Conservation (phyloP, 92 coral and sea anemone genomes). For the Epizoanthus ramosus region DNA sequence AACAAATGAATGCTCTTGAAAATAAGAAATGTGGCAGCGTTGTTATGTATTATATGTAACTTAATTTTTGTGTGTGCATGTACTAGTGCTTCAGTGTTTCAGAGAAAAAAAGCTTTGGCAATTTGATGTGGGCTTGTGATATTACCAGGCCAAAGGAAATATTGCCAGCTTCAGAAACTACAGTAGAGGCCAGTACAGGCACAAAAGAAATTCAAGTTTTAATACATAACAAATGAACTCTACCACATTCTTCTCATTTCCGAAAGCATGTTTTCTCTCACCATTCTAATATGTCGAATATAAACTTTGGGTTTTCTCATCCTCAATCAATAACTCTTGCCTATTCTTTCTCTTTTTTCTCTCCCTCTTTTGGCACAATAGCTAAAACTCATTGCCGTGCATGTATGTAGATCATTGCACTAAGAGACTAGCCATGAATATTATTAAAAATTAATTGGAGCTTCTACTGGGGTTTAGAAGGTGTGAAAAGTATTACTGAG, state of each 20-base stretch:
- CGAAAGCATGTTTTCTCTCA: constrained; percentile 11
- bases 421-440: constrained; percentile 6
- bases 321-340: background rate
- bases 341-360: too few relatives aligned
- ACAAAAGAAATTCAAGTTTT: constrained; percentile 5
- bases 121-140: constrained; percentile 21
- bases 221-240: too few relatives aligned
- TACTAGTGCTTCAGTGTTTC: too few relatives aligned
- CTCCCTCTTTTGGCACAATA: constrained; percentile 14
- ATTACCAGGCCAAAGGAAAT: constrained; percentile 25
- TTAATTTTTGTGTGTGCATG: too few relatives aligned
- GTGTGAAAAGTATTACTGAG: constrained; percentile 31
- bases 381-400: constrained; percentile 6
- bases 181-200: constrained; percentile 16
- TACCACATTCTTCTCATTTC: constrained; percentile 17
- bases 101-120: constrained; percentile 14
- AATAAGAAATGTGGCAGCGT: too few relatives aligned
- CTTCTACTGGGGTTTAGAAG: too few relatives aligned
- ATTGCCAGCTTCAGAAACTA: constrained; percentile 26
- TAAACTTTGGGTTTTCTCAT: constrained; percentile 8
- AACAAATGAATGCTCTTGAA: too few relatives aligned
- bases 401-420: background rate
- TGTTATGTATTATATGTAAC: too few relatives aligned
- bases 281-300: constrained; percentile 2
- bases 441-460: background rate